Base-by-base conservation (phyloP, 92 coral and sea anemone genomes). In the Epizoanthus stellaris region DNA sequence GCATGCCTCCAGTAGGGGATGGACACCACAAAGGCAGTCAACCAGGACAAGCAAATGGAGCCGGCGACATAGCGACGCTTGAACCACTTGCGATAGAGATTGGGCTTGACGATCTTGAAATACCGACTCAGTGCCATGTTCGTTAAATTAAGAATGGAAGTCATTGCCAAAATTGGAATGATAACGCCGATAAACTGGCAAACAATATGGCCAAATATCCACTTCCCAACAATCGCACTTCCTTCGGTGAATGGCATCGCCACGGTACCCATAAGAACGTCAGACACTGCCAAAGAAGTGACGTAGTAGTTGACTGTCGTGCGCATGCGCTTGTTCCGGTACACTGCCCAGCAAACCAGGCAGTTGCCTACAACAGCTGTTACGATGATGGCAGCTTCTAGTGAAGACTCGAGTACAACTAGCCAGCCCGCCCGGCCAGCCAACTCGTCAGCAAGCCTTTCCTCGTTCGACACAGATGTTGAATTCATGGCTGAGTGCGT, bases 111-210 rank as follows among this genome's bases (percentile, higher is more conserved):
- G 77, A 84, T 77, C 70, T 82, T 62, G 85, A 88, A 84, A 30
- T 76, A 88, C 61, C 91, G 85, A 83, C 80, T 88, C 54, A 88
- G 43, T 17, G 91, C 88, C 11, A 88, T 76, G 0, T 47, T 58
- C 20, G 91, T 67, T 84, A 88, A 60, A 65, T 68, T 53, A 21
- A 75, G 65, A 71, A 88, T 84, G 15, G 91, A 84, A 13, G 43
- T 79, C 3, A 87, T 76, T 13, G 91, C 91, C 30, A 88, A 25
- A 77, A 84, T 76, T 0, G 85, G 85, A 2, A 83, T 76, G 2
- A 43, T 54, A 19, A 82, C 45, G 10, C 88, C 91, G 11, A 21
- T 20, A 45, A 84, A 76, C 34, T 88, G 91, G 40, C 91, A 88
- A n/a, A 67, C 66, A 1, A 14, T 52, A 6, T 76, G 72, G 16